Conservation (phyloP, 2,797 vertebrate species). For the Pseudochaenichthys georgianus region DNA sequence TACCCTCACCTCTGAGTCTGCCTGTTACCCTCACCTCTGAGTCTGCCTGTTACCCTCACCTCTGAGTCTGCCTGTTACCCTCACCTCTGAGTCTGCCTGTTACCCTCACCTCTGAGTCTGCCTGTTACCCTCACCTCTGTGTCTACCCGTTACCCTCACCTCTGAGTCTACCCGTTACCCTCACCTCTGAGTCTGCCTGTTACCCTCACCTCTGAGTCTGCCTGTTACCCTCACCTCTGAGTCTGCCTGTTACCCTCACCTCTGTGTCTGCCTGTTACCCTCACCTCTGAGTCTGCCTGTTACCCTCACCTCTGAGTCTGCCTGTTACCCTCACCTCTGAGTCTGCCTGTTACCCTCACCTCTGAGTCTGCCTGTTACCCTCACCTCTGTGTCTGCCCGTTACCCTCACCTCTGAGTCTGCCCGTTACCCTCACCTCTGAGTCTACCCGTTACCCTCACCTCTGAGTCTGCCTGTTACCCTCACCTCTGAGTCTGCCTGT, state of each 20-base stretch:
- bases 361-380: conserved; percentile 64
- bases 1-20: too few species aligned
- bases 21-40: conserved; percentile 69
- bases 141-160: conserved; percentile 68
- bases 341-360: conserved; percentile 69
- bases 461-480: conserved; percentile 62
- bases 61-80: conserved; percentile 60
- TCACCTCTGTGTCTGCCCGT: too few species aligned
- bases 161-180: conserved; percentile 61
- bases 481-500: conserved; percentile 75
- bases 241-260: too few species aligned
- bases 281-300: conserved; percentile 75
- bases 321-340: conserved; percentile 73
- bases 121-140: conserved; percentile 69
- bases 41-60: conserved; percentile 68
- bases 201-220: conserved; percentile 72
- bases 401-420: conserved; percentile 77
- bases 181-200: conserved; percentile 47
- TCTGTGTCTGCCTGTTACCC: too few species aligned
- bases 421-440: conserved; percentile 15
- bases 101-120: too few species aligned
- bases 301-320: conserved; percentile 74
- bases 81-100: conserved; percentile 75
- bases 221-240: conserved; percentile 9
- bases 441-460: conserved; percentile 57